Base-by-base conservation (phyloP, 2,113 vertebrate genomes). In the Lagenorhynchus albirostris region DNA sequence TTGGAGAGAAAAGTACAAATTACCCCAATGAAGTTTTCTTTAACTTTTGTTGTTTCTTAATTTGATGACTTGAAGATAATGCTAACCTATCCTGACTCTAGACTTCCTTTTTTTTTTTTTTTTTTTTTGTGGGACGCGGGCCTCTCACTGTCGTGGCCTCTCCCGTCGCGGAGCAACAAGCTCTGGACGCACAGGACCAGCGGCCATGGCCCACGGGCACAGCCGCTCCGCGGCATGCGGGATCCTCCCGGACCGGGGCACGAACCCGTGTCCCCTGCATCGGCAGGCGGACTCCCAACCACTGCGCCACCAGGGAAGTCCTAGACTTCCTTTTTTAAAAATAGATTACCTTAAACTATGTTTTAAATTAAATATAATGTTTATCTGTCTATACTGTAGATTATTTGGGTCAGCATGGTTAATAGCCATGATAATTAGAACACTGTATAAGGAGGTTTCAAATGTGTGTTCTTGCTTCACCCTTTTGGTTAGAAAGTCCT, bases 1-100 rank as follows among this genome's bases (percentile, higher is more conserved):
- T 41, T 94, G 65, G 60, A 62, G 68, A 92, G n/a, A 77, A 95
- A 95, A 36, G 21, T n/a, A 26, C 60, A 97, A 90, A 87, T 74
- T 36, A 44, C 23, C 10, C n/a, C 13, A 70, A 63, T 67, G 17
- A 63, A 36, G 20, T 79, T 79, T 91, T 68, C 36, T 88, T 79
- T 76, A 82, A 82, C n/a, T 58, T 92, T 91, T 83, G 33, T 81
- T 81, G 8, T 91, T 93, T 89, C 21, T 74, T 84, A 94, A 83
- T 94, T 76, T 84, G 74, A 76, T 96, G 50, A 74, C 8, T 83
- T 89, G 33, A 94, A 82, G 67, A 71, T 44, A 79, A 53, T 12
- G 2, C 6, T 80, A 84, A 38, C 3, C 41, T 74, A 4, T 17
- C 25, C n/a, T 55, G 23, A 63, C 20, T 60, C 25, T n/a, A 81